Base-by-base conservation (phyloP, 2,797 vertebrate species). In the Characodon lateralis region DNA sequence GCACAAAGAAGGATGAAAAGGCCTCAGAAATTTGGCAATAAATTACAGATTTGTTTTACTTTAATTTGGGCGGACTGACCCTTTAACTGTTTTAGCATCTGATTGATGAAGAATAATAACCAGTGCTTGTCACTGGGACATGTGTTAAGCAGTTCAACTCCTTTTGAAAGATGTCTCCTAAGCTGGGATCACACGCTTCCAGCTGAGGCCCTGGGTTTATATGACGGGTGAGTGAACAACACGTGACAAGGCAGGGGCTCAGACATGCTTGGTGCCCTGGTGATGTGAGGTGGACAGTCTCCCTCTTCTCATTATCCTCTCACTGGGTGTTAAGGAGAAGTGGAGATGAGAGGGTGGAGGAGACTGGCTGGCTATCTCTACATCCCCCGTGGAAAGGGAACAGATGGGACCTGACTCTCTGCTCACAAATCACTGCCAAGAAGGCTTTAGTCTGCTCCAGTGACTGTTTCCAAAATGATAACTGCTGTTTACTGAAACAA, bases 221-320 rank as follows among this genome's bases (percentile, higher is more conserved):
- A 53, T 73, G 81, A 87, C 48, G 74, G 74, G 55, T 71, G 82
- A 83, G 56, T 63, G 72, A 79, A 76, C 14, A 55, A 87, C 87
- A 84, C 73, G 22, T 71, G 85, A 78, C 72, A 20, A 88, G 73
- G 75, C 24, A 31, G 82, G 65, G 74, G 84, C 87, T 89, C 84
- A 78, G 87, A 86, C 87, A 79, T 26, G 69, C 76, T 55, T 31
- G 78, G 78, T 86, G 80, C 82, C 81, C 78, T 31, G 66, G 81
- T 72, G 87, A 87, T 88, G 87, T 85, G 79, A 65, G 48, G 85
- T 71, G 82, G 87, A 73, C 80, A 83, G 77, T 85, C 85, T 90
- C 89, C 86, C 90, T 83, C 66, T 87, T 90, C 92, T 93, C 90
- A 92, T 93, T 93, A 94, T 92, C 92, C 89, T 90, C 92, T 90